Evolutionary conservation across 1,140 invertebrate species (phyloP).

Genomic region (Aphaenogaster rudis): DNA sequence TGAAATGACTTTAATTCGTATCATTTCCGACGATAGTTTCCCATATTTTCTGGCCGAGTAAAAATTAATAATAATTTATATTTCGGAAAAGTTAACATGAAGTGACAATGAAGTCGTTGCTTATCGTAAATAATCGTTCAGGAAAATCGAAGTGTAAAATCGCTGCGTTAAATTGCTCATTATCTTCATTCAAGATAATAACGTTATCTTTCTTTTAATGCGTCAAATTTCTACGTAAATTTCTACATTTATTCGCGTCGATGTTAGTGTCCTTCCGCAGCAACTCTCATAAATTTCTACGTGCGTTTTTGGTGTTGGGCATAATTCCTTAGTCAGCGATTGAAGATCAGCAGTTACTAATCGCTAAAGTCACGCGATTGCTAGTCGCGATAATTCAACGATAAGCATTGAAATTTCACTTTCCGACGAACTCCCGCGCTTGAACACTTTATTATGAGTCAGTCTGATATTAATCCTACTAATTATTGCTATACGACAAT

Average conservation of each 20-base stretch:
- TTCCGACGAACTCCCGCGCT: conserved; percentile 40
- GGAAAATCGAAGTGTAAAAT: conserved; percentile 24
- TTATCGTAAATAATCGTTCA: neutral
- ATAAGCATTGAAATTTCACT: neutral
- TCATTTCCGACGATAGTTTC: neutral
- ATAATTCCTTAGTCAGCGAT: neutral
- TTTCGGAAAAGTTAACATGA: neutral
- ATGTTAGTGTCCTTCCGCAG: neutral
- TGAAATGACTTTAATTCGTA: neutral
- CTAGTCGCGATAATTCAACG: neutral
- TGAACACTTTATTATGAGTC: conserved; percentile 55
- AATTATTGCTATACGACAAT: conserved; percentile 63
- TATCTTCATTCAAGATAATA: conserved; percentile 10
- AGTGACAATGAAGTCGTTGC: neutral
- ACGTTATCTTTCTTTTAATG: neutral
- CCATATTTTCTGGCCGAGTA: neutral
- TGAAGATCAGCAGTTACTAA: neutral
- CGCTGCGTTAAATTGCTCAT: neutral
- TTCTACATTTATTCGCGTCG: neutral
- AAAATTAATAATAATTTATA: neutral
- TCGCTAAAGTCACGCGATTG: neutral
- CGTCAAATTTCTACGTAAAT: neutral
- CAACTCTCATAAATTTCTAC: neutral
- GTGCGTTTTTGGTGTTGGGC: neutral
- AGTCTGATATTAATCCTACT: conserved; percentile 60